These are phyloP conservation scores for cat (Felis catus) DNA, from an alignment of 2,113 vertebrate genomes.

Conservation along the genomic window F.catus_Fca126_mat1.0 CM031426.1:51279001-51279500, in stretches of 20 bases:
- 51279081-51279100: background rate
- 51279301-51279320: background rate
- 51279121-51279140: background rate
- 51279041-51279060: background rate
- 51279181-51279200: background rate
- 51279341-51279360: background rate
- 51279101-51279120: background rate
- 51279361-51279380: background rate
- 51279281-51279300: background rate
- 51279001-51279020: background rate
- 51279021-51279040: background rate
- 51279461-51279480: rapidly evolving
- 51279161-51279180: background rate
- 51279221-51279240: background rate
- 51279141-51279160: background rate
- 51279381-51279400: background rate
- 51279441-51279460: background rate
- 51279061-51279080: background rate
- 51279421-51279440: background rate
- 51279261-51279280: background rate
- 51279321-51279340: background rate
- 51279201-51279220: background rate
- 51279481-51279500: rapidly evolving
- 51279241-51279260: background rate
- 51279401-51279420: background rate